phyloP scores from a whole-genome alignment of 2,113 vertebrate species.

The Epinephelus lanceolatus region DNA sequence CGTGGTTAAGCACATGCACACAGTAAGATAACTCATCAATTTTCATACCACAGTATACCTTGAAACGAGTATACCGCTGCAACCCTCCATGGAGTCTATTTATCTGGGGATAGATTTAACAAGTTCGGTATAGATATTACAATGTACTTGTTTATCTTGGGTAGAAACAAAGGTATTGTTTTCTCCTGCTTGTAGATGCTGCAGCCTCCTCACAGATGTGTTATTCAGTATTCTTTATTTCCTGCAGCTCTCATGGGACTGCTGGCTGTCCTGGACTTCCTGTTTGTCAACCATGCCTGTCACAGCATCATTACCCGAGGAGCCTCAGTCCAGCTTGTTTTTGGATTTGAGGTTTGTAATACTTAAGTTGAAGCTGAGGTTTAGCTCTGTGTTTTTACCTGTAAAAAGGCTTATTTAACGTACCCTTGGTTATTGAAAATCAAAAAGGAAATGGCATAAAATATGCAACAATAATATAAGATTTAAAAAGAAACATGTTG shows the following conservation, averaged over 20 bases:
- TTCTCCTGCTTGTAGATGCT: not conserved
- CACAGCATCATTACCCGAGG: slow-evolving; percentile 96
- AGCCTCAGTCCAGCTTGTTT: slow-evolving; percentile 96
- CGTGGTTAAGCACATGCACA: too few species aligned
- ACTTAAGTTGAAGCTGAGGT: not conserved
- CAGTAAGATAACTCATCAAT: too few species aligned
- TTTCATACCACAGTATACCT: too few species aligned
- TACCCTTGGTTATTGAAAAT: too few species aligned
- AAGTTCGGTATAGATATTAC: too few species aligned
- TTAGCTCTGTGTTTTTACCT: not conserved
- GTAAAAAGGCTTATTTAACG: not conserved
- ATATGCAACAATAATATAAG: too few species aligned
- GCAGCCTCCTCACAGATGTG: not conserved
- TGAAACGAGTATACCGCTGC: too few species aligned
- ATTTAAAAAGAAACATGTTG: too few species aligned
- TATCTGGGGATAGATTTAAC: too few species aligned
- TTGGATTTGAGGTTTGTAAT: slow-evolving; percentile 92
- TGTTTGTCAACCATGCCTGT: slow-evolving; percentile 95
- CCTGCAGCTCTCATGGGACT: slow-evolving; percentile 90
- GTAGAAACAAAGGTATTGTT: not conserved
- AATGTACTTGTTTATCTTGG: not conserved
- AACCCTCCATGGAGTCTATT: too few species aligned
- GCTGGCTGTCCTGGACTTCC: slow-evolving; percentile 90
- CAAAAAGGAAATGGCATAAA: too few species aligned
- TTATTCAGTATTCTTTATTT: not conserved